Percentiles rank a stretch among this genome's conserved stretches.
Evolutionary conservation across 2,113 vertebrate species (phyloP).

Genomic region (Gymnarchus niloticus): DNA sequence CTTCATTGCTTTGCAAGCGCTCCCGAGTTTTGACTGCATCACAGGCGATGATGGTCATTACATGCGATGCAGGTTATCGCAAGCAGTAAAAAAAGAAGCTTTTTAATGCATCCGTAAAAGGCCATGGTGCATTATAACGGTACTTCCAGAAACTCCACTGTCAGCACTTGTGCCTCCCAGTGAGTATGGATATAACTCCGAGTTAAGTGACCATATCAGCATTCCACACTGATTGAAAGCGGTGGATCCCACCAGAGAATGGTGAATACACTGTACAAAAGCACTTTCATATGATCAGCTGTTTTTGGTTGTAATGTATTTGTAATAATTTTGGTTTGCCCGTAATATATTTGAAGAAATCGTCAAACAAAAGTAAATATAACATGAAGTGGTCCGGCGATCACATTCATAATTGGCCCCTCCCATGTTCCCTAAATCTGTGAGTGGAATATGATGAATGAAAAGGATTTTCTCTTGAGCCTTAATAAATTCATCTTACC

Average conservation of each 20-base stretch:
- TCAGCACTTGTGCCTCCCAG: background rate
- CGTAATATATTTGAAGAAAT: background rate
- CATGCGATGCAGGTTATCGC: background rate
- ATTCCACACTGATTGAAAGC: background rate
- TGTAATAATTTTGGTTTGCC: no score
- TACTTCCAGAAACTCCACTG: background rate
- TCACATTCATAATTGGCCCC: background rate
- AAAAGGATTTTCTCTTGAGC: background rate
- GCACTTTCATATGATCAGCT: background rate
- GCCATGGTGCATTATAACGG: constrained; percentile 10
- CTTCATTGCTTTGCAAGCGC: background rate
- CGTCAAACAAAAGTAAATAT: background rate
- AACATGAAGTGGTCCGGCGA: background rate
- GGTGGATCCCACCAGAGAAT: background rate
- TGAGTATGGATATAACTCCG: background rate
- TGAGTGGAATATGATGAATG: background rate
- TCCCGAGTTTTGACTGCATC: background rate
- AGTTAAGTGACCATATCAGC: constrained; percentile 7
- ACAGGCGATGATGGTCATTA: background rate
- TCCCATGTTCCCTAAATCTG: background rate
- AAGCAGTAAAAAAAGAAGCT: background rate
- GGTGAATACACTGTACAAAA: background rate
- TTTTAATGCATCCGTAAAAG: constrained; percentile 11
- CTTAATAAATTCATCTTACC: background rate
- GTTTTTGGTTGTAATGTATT: background rate